Conservation (phyloP, 92 coral and sea anemone genomes). For the Epizoanthus fatuus region DNA sequence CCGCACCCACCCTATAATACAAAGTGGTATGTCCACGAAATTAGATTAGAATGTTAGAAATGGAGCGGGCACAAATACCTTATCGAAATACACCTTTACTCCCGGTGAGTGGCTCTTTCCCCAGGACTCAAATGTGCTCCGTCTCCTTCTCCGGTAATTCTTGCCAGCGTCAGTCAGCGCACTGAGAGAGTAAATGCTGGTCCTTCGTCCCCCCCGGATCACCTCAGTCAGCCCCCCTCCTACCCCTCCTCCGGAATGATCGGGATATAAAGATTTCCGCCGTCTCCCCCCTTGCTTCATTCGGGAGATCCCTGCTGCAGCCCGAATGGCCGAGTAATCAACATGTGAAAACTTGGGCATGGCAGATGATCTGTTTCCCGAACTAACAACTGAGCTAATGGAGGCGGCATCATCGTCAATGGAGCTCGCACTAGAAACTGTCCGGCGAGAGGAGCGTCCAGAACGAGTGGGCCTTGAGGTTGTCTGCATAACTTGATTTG, state of each 20-base stretch:
- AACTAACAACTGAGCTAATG: slow-evolving; percentile 65
- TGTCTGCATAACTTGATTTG: slow-evolving; percentile 13
- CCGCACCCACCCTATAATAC: too few relatives aligned
- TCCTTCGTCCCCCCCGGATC: slow-evolving; percentile 62
- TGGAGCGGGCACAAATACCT: slow-evolving; percentile 57
- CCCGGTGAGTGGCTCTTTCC: slow-evolving; percentile 78
- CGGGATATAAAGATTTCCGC: slow-evolving; percentile 54
- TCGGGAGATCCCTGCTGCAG: slow-evolving; percentile 82
- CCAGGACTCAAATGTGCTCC: slow-evolving; percentile 88
- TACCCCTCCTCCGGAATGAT: slow-evolving; percentile 36
- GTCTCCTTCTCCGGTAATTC: slow-evolving; percentile 70
- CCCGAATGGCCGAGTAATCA: slow-evolving; percentile 79
- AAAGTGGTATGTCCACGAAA: background rate
- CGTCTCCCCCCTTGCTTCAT: slow-evolving; percentile 81
- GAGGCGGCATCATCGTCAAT: slow-evolving; percentile 81
- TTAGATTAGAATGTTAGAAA: background rate
- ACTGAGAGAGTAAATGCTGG: slow-evolving; percentile 79
- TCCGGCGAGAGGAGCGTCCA: slow-evolving; percentile 68
- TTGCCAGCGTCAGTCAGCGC: slow-evolving; percentile 82
- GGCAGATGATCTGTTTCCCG: slow-evolving; percentile 40
- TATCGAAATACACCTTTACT: slow-evolving; percentile 81
- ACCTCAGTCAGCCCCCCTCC: slow-evolving; percentile 44
- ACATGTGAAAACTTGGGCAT: slow-evolving; percentile 58
- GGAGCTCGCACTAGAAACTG: slow-evolving; percentile 68
- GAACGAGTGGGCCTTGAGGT: slow-evolving; percentile 65